Base-by-base conservation (phyloP, 2,113 vertebrate genomes). In the Pterocles orientalis region DNA sequence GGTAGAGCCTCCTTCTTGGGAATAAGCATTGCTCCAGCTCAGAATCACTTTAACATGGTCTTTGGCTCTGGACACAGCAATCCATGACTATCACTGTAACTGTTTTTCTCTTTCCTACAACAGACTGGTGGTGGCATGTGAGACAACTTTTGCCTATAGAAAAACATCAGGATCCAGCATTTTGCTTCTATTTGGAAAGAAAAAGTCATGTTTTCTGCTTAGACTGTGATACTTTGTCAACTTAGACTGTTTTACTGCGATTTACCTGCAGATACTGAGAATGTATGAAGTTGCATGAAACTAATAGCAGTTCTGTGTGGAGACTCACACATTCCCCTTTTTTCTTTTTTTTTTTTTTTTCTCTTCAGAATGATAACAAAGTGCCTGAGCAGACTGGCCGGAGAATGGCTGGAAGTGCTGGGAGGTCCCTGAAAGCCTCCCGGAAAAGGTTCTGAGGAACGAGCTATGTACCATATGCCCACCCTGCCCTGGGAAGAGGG, bases 381-480 rank as follows among this genome's bases (percentile, higher is more conserved):
- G 7, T 36, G 6, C 25, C 89, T 51, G 43, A 68, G 33, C 19
- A 83, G 45, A 18, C 2, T 34, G 34, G 3, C 2, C 18, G 14
- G n/a, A 12, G 21, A 92, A 61, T 7, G 33, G 25, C 43, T 89
- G 25, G 60, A 86, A 82, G 6, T 36, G 5, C 28, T 9, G 41
- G 23, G 15, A 87, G 31, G 7, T 71, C 47, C 23, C 39, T 64
- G 48, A 61, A 29, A 56, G 14, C 7, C 11, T 5, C 14, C 6
- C 14, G n/a, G 16, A 36, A 84, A 66, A 66, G 15, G 14, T 8
- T 54, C 36, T 56, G 39, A 23, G 43, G 47, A 84, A 61, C 2
- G 0, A 73, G 17, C 20, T 91, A 14, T 6, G 21, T 39, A 51
- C 56, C 0, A 0, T 54, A 62, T 0, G 2, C 20, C 31, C 14